Base-by-base conservation (phyloP, 2,888 invertebrate genomes). In the Coenonympha arcania region DNA sequence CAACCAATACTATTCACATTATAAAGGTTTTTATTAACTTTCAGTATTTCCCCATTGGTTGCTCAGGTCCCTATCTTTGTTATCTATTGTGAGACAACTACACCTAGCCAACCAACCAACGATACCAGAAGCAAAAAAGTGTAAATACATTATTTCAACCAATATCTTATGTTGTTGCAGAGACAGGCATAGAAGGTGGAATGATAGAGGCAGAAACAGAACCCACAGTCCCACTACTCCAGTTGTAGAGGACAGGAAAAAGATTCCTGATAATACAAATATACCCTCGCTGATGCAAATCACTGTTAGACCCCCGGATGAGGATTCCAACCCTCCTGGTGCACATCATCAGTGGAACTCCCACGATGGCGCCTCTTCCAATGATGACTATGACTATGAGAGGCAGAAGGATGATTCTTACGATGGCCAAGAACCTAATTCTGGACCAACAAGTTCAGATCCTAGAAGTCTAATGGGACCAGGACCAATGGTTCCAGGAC, bases 271-370 rank as follows among this genome's bases (percentile, higher is more conserved):
- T 16, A 68, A 64, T 47, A 66, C 64, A 58, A 62, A 61, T 50
- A 82, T 81, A 51, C 79, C 76, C 46, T 59, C 81, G 16, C 69
- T 79, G 4, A 83, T 82, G 81, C 83, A 84, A 66, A 66, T 79
- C 6, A 71, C 80, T 55, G 62, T 79, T 16, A 69, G 69, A 62
- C 73, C 71, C 9, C 78, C 77, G 20, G 72, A 75, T 40, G 71
- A 70, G 24, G 65, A 66, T 36, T 64, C 71, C 40, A 63, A 73
- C 4, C 73, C 76, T 47, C 61, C 69, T 28, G 60, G 55, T 24
- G 66, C 68, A 33, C 61, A 62, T 47, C 66, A 67, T 48, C 55
- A 69, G 42, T 83, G 85, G 82, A 63, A 58, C 16, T 58, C 61
- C 43, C 57, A 63, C 24, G 52, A 65, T 42, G 61, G 58, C 26